Percentiles rank a stretch among this genome's conserved stretches.
Conservation (phyloP, 2,888 invertebrate species). For the Pollenia amentaria region DNA sequence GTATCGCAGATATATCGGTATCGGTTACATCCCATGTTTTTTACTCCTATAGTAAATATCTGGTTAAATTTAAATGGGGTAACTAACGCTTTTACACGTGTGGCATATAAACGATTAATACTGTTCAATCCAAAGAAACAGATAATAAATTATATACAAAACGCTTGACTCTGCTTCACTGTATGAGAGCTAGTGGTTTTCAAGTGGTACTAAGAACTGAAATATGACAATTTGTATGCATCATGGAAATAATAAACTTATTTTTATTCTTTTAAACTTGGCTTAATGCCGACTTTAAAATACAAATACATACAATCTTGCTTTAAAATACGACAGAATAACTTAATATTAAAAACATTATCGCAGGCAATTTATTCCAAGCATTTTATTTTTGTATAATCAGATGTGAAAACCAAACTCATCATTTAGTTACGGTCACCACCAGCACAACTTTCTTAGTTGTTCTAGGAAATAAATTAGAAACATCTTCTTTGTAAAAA, state of each 20-base stretch:
- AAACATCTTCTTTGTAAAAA: background rate
- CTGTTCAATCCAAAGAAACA: too few relatives aligned
- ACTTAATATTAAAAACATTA: background rate
- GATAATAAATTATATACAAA: too few relatives aligned
- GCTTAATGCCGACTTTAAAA: background rate
- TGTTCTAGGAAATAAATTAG: background rate
- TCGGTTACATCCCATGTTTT: too few relatives aligned
- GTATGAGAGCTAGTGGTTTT: too few relatives aligned
- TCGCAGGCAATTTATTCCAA: background rate
- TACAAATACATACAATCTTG: background rate
- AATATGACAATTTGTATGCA: background rate
- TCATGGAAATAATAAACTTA: background rate
- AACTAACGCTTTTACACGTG: too few relatives aligned
- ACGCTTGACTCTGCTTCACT: too few relatives aligned
- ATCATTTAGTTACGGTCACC: background rate
- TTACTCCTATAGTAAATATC: too few relatives aligned
- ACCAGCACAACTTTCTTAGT: background rate
- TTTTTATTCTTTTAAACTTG: background rate
- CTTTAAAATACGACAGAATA: background rate
- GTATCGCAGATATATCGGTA: too few relatives aligned
- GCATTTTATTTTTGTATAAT: background rate
- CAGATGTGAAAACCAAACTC: slow-evolving; percentile 5
- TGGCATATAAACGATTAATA: too few relatives aligned
- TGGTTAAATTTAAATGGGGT: too few relatives aligned
- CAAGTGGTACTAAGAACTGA: too few relatives aligned